Evolutionary conservation across 2,113 vertebrate species (phyloP).

Genomic region (Phalacrocorax pelagicus): DNA sequence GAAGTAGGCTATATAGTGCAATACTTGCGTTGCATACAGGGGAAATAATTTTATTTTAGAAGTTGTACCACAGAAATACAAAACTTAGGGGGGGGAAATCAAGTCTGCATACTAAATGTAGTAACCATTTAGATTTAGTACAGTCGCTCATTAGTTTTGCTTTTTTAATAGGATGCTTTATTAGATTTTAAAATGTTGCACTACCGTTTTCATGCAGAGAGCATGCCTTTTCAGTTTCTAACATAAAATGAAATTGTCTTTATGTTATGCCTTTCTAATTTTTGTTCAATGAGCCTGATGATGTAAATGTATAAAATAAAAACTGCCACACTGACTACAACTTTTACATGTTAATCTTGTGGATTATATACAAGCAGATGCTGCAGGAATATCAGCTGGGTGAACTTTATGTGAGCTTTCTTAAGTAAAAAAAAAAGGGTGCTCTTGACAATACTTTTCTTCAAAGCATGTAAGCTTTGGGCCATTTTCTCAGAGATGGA

Average conservation of each 20-base stretch:
- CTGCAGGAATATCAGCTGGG: background rate
- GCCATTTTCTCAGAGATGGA: background rate
- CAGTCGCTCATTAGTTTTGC: background rate
- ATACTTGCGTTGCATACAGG: background rate
- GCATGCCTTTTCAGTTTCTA: background rate
- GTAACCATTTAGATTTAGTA: background rate
- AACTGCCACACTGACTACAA: background rate
- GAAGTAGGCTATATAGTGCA: background rate
- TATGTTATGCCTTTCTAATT: background rate
- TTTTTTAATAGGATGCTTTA: background rate
- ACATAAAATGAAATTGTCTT: background rate
- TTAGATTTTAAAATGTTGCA: background rate
- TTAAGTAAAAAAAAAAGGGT: background rate
- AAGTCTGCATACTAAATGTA: background rate
- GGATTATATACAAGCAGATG: background rate
- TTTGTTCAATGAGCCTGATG: background rate
- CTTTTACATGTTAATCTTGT: background rate
- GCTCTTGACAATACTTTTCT: background rate
- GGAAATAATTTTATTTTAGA: background rate
- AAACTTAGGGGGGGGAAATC: background rate
- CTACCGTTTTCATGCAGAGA: background rate
- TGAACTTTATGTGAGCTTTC: background rate
- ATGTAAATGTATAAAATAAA: constrained; percentile 9
- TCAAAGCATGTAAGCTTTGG: background rate
- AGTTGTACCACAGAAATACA: background rate